A percentile compares a stretch with the other conserved stretches of the same genome.
These are phyloP conservation scores for Sarcophaga variegata DNA, from an alignment of 2,888 invertebrate genomes.

Conservation along the genomic window DNA sequence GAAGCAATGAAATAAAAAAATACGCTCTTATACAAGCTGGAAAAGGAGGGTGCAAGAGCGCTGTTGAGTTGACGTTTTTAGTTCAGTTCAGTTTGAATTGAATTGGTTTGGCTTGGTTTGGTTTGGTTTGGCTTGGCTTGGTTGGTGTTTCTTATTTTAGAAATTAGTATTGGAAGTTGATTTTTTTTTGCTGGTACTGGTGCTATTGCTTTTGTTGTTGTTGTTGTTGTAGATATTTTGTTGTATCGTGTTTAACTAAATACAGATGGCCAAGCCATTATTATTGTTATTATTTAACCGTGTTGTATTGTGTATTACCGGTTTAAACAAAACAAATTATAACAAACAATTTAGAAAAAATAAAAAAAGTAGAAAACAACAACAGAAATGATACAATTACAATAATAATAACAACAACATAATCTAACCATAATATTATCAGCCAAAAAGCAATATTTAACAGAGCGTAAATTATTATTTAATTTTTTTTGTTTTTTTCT, in stretches of 20 bases:
- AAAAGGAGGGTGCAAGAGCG: background rate
- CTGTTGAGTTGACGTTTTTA: background rate
- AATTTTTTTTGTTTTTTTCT: slow-evolving; percentile 53
- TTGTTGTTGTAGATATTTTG: background rate
- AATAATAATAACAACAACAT: background rate
- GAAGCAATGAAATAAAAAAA: background rate
- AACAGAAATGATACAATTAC: slow-evolving; percentile 30
- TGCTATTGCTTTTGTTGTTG: background rate
- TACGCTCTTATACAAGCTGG: background rate
- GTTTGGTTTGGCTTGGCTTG: slow-evolving; percentile 12
- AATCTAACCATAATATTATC: slow-evolving; percentile 43
- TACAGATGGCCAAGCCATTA: slow-evolving; percentile 49
- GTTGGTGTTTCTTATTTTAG: slow-evolving; percentile 4
- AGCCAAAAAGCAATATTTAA: slow-evolving; percentile 63
- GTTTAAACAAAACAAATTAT: slow-evolving; percentile 45
- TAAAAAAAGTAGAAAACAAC: slow-evolving; percentile 3
- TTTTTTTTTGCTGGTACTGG: background rate
- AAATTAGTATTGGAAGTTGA: background rate
- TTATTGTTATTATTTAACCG: slow-evolving; percentile 39
- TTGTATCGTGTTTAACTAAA: slow-evolving; percentile 28
- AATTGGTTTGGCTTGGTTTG: background rate
- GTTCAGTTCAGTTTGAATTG: background rate
- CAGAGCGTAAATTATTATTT: slow-evolving; percentile 72
- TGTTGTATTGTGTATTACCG: slow-evolving; percentile 47
- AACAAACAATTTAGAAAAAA: slow-evolving; percentile 4